Percentiles rank a stretch among this genome's conserved stretches.
Evolutionary conservation across 2,797 vertebrate genomes (phyloP).

Genomic region (Enteromius argenteus): DNA sequence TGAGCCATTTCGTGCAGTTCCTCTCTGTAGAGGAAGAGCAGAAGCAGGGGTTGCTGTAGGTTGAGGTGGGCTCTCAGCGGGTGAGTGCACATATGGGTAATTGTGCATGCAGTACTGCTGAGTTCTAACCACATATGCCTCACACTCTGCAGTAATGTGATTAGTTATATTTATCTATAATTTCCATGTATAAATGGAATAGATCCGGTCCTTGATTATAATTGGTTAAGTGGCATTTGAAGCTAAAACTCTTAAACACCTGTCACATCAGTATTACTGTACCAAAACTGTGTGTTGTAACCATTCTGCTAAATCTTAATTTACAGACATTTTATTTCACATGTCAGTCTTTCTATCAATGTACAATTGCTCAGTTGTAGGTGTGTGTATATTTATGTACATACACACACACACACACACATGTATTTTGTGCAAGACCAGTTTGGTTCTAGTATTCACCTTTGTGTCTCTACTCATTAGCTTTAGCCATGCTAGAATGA

Average conservation of each 20-base stretch:
- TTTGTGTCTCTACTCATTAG: slow-evolving; percentile 2
- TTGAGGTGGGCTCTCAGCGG: slow-evolving; percentile 31
- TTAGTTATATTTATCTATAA: not conserved
- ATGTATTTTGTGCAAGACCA: not conserved
- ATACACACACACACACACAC: too few species aligned
- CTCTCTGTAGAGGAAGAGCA: slow-evolving; percentile 40
- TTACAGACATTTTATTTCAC: not conserved
- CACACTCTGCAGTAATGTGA: not conserved
- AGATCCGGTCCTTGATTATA: not conserved
- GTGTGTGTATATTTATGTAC: too few species aligned
- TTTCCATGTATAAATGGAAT: not conserved
- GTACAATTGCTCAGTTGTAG: too few species aligned
- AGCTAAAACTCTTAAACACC: not conserved
- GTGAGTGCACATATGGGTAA: slow-evolving; percentile 9
- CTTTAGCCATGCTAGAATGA: not conserved
- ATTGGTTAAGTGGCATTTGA: not conserved
- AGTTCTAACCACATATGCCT: not conserved
- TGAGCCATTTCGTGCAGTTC: slow-evolving; percentile 37
- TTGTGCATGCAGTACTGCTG: slow-evolving; percentile 4
- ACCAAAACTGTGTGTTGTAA: not conserved
- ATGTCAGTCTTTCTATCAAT: not conserved
- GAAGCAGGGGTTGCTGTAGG: slow-evolving; percentile 8
- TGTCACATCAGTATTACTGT: not conserved
- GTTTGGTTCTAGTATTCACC: not conserved
- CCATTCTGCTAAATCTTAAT: not conserved